A percentile compares a stretch with the other conserved stretches of the same genome.
Conservation (phyloP, 37 sponge, comb jelly and placozoan species). For the Bolinopsis microptera region DNA sequence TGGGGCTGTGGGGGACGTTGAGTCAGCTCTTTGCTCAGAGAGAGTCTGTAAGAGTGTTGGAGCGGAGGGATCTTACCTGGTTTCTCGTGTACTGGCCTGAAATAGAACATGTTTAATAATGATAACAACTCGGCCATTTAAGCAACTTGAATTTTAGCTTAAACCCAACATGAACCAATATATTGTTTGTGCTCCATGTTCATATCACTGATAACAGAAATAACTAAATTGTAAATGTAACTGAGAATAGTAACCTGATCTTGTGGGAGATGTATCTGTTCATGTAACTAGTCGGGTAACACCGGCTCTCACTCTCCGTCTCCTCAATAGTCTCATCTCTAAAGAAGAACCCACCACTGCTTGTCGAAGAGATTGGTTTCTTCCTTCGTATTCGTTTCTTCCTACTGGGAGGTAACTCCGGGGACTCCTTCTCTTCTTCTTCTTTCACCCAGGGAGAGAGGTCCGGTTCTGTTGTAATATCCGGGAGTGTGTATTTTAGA, state of each 20-base stretch:
- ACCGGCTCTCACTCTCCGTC: not conserved
- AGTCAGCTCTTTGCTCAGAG: not conserved
- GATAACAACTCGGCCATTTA: no score
- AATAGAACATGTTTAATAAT: no score
- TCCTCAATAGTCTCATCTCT: not conserved
- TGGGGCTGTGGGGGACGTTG: no score
- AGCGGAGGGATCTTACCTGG: not conserved
- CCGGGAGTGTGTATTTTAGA: no score
- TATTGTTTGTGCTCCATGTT: no score
- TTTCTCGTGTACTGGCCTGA: not conserved
- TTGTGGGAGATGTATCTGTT: not conserved
- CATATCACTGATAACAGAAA: no score
- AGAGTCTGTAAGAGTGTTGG: not conserved
- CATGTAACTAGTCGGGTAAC: not conserved
- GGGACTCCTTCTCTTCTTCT: not conserved
- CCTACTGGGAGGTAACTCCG: not conserved
- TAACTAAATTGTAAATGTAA: no score
- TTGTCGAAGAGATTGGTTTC: not conserved
- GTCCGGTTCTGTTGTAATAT: not conserved
- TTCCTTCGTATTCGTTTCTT: not conserved
- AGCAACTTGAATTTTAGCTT: no score
- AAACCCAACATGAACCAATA: no score
- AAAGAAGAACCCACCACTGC: not conserved
- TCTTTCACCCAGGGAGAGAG: not conserved
- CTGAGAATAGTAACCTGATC: no score